Evolutionary conservation across 2,888 invertebrate genomes (phyloP).

Genomic region (Scaptomyza polygonia): DNA sequence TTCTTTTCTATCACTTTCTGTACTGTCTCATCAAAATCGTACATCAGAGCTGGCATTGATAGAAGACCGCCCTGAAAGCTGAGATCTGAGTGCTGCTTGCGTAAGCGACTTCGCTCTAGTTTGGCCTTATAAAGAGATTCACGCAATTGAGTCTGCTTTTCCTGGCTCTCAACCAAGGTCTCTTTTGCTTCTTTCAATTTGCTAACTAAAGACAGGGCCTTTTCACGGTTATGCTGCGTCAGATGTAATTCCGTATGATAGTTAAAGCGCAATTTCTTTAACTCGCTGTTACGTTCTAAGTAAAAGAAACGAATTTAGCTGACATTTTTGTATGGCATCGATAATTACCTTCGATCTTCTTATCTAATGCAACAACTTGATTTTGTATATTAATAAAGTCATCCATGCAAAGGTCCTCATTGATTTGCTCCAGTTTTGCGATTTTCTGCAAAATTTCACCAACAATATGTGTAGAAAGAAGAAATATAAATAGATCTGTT

Average conservation of each 20-base stretch:
- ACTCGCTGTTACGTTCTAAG: constrained; percentile 76
- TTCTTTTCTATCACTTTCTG: constrained; percentile 33
- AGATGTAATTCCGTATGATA: constrained; percentile 73
- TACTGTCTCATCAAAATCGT: constrained; percentile 77
- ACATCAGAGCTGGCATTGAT: constrained; percentile 75
- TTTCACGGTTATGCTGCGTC: constrained; percentile 79
- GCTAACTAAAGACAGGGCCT: constrained; percentile 55
- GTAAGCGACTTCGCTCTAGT: constrained; percentile 55
- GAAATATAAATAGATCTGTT: not conserved
- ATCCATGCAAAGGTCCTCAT: constrained; percentile 69
- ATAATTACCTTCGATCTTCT: constrained; percentile 81
- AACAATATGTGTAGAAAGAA: not conserved
- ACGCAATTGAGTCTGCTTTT: constrained; percentile 33
- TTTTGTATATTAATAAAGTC: constrained; percentile 78
- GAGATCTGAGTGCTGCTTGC: constrained; percentile 58
- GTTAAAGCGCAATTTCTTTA: constrained; percentile 62
- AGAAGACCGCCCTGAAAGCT: constrained; percentile 77
- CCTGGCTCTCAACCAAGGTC: constrained; percentile 20
- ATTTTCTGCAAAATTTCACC: constrained; percentile 60
- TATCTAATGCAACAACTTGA: constrained; percentile 71
- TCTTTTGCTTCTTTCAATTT: constrained; percentile 18
- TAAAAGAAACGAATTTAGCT: not conserved
- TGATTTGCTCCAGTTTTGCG: constrained; percentile 70
- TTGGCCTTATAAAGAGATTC: constrained; percentile 63
- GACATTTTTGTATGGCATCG: fast-evolving